A percentile compares a stretch with the other conserved stretches of the same genome.
These are phyloP conservation scores for Microctenopoma steveboyesi DNA, from an alignment of 2,797 vertebrate genomes.

Conservation along the genomic window DNA sequence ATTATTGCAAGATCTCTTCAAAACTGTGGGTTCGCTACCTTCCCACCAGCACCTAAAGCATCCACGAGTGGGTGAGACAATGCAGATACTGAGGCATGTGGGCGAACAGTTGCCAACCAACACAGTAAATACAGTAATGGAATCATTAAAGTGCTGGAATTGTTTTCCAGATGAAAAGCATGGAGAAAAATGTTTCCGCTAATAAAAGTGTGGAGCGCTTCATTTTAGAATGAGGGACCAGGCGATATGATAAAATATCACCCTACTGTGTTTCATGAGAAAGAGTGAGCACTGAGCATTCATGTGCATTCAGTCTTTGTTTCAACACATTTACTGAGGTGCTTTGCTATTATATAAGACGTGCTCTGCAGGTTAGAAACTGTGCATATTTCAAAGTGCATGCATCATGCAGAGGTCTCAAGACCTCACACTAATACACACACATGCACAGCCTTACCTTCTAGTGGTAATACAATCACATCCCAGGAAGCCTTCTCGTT, in stretches of 20 bases:
- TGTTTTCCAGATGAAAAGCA: conserved; percentile 11
- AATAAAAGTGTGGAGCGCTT: conserved; percentile 17
- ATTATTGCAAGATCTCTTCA: conserved; percentile 48
- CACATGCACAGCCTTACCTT: conserved; percentile 19
- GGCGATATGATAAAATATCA: not conserved
- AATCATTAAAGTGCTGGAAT: conserved; percentile 25
- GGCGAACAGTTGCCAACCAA: conserved; percentile 49
- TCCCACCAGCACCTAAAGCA: conserved; percentile 59
- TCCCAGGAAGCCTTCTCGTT: conserved; percentile 2
- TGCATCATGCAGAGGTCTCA: conserved; percentile 41
- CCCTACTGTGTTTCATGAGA: conserved; percentile 1
- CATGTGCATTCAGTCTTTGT: conserved; percentile 11
- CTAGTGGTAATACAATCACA: conserved; percentile 28
- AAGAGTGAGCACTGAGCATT: not conserved
- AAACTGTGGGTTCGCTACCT: conserved; percentile 52
- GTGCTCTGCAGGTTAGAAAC: conserved; percentile 45
- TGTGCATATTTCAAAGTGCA: conserved; percentile 27
- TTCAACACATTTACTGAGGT: conserved; percentile 26
- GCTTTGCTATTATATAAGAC: conserved; percentile 48
- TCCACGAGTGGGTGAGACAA: conserved; percentile 75
- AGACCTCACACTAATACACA: conserved; percentile 30
- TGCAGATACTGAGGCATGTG: conserved; percentile 69
- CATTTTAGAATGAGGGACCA: not conserved
- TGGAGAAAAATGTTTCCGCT: conserved; percentile 21
- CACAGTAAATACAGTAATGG: conserved; percentile 45